phyloP scores from a whole-genome alignment of 2,113 vertebrate species.

The Leiothrix lutea region DNA sequence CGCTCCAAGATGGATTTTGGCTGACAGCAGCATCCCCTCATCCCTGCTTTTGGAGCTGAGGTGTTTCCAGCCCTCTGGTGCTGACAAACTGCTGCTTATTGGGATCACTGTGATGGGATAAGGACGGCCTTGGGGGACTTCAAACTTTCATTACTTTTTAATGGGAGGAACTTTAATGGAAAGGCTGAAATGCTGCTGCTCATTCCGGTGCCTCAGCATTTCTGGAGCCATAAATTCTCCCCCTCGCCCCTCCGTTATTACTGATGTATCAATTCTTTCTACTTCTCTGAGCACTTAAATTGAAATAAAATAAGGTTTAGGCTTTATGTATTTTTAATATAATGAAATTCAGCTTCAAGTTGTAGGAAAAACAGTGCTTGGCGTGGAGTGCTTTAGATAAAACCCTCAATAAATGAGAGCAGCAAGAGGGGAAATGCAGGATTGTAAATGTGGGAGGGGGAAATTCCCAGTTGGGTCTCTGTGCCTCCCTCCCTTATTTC shows the following conservation, averaged over 20 bases:
- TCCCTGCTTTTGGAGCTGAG: neutral
- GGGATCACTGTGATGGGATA: constrained; percentile 44
- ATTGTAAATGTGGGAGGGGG: neutral
- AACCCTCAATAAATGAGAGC: neutral
- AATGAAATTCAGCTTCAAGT: constrained; percentile 60
- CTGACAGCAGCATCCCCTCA: neutral
- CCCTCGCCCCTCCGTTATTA: constrained; percentile 53
- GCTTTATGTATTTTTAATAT: constrained; percentile 75
- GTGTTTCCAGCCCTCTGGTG: neutral
- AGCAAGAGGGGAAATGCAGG: neutral
- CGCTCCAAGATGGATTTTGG: rapidly evolving
- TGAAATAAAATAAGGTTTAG: constrained; percentile 72
- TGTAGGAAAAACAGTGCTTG: neutral
- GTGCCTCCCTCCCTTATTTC: neutral
- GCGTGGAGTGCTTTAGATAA: neutral
- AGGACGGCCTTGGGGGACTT: constrained; percentile 39
- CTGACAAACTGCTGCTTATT: constrained; percentile 42
- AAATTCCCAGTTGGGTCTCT: neutral
- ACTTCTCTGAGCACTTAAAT: constrained; percentile 73
- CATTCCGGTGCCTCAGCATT: constrained; percentile 60
- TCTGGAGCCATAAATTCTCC: constrained; percentile 70
- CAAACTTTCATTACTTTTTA: constrained; percentile 61
- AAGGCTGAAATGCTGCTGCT: constrained; percentile 59
- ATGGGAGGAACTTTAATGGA: constrained; percentile 68
- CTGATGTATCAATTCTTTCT: constrained; percentile 75